Conservation (phyloP, 2,797 vertebrate genomes). For the Enteromius afrohamiltoni region DNA sequence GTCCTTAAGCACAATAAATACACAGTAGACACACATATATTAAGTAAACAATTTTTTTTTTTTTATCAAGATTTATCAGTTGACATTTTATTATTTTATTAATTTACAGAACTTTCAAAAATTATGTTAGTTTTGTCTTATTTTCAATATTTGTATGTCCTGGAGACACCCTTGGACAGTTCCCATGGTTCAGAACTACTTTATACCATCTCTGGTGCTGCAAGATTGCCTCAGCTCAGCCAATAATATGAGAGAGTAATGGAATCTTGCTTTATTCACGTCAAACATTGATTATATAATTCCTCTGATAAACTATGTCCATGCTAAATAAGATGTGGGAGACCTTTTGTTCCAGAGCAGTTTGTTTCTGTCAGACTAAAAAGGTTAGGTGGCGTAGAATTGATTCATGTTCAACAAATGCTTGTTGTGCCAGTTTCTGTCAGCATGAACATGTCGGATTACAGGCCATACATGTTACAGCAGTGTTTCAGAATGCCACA, state of each 20-base stretch:
- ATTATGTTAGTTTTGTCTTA: not conserved
- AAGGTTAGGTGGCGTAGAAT: not conserved
- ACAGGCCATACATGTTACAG: constrained; percentile 6
- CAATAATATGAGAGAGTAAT: not conserved
- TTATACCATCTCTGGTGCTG: not conserved
- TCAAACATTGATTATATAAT: not conserved
- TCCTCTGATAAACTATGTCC: not conserved
- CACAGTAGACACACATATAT: too few species aligned
- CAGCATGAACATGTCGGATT: constrained; percentile 22
- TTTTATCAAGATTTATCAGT: too few species aligned
- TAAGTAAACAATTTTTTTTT: too few species aligned
- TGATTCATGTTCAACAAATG: not conserved
- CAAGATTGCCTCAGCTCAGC: not conserved
- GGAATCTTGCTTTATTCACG: not conserved
- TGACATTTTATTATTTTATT: not conserved
- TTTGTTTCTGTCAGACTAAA: not conserved
- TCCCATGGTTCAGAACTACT: not conserved
- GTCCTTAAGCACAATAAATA: too few species aligned
- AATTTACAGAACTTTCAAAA: not conserved
- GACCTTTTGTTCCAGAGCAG: not conserved
- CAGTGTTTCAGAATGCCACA: constrained; percentile 8
- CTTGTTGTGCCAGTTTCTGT: not conserved
- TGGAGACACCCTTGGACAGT: not conserved
- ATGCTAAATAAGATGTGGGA: not conserved
- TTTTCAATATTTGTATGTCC: not conserved